These are phyloP conservation scores for Acridotheres tristis DNA, from an alignment of 2,797 vertebrate species.

Conservation along the genomic window DNA sequence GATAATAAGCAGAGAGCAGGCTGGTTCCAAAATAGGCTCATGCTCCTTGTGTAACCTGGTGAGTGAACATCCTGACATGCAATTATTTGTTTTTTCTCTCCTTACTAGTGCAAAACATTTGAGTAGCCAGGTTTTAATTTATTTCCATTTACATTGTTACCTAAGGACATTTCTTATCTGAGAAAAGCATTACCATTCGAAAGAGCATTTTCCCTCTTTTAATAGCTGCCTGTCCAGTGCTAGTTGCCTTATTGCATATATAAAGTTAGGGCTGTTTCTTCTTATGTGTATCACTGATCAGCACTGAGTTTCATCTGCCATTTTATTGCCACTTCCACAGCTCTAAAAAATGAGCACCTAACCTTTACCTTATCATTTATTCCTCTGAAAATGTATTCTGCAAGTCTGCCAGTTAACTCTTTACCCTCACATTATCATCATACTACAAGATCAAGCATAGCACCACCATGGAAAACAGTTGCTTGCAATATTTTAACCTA, in stretches of 20 bases:
- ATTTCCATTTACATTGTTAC: constrained; percentile 53
- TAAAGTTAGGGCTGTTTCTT: constrained; percentile 29
- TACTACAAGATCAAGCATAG: neutral
- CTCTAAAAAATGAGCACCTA: constrained; percentile 23
- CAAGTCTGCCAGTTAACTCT: neutral
- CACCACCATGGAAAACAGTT: neutral
- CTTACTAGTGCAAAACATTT: constrained; percentile 24
- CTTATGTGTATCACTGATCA: constrained; percentile 19
- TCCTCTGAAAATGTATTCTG: constrained; percentile 24
- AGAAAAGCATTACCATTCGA: neutral
- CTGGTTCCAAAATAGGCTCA: constrained; percentile 25
- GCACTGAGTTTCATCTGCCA: constrained; percentile 9
- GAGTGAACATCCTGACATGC: constrained; percentile 38
- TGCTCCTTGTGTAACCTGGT: constrained; percentile 23
- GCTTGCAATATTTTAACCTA: neutral
- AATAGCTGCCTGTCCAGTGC: neutral
- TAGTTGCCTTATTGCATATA: constrained; percentile 14
- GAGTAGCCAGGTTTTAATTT: constrained; percentile 50
- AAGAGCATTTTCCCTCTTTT: constrained; percentile 31
- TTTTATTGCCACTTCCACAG: constrained; percentile 19
- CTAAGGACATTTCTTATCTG: constrained; percentile 61
- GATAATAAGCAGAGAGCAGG: neutral
- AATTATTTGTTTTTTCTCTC: constrained; percentile 46
- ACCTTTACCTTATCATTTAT: constrained; percentile 37
- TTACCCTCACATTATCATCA: neutral